Evolutionary conservation across 2,888 invertebrate species (phyloP).

Genomic region (Andrena praecox): DNA sequence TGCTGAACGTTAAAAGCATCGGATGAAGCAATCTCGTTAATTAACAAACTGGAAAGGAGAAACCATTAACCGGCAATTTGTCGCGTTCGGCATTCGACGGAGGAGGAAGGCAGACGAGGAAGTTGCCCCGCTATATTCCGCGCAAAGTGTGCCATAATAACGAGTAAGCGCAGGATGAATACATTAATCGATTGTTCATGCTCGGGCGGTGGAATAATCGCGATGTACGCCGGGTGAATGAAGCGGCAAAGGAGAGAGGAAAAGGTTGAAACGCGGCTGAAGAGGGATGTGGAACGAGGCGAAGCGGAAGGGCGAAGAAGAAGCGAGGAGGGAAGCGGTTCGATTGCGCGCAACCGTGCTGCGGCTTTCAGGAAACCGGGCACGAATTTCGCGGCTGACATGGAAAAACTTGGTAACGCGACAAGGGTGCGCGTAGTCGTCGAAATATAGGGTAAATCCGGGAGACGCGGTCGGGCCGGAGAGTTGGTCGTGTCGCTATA

Average conservation of each 20-base stretch:
- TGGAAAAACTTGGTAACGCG: neutral
- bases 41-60: constrained; percentile 29
- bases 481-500: too few relatives aligned
- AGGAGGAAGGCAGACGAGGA: constrained; percentile 17
- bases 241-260: constrained; percentile 24
- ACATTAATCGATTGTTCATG: constrained; percentile 60
- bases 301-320: constrained; percentile 3
- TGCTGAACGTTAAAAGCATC: neutral
- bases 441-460: too few relatives aligned
- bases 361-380: neutral
- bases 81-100: constrained; percentile 4
- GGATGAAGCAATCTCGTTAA: constrained; percentile 27
- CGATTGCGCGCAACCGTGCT: neutral
- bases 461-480: too few relatives aligned
- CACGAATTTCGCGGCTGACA: neutral
- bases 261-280: constrained; percentile 33
- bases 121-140: constrained; percentile 15
- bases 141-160: constrained; percentile 34
- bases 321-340: neutral
- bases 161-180: constrained; percentile 53
- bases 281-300: constrained; percentile 12
- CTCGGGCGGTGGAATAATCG: constrained; percentile 54
- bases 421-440: neutral
- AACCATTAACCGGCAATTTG: constrained; percentile 36
- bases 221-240: constrained; percentile 38